Base-by-base conservation (phyloP, 2,797 vertebrate species). In the Rhinichthys osculus region DNA sequence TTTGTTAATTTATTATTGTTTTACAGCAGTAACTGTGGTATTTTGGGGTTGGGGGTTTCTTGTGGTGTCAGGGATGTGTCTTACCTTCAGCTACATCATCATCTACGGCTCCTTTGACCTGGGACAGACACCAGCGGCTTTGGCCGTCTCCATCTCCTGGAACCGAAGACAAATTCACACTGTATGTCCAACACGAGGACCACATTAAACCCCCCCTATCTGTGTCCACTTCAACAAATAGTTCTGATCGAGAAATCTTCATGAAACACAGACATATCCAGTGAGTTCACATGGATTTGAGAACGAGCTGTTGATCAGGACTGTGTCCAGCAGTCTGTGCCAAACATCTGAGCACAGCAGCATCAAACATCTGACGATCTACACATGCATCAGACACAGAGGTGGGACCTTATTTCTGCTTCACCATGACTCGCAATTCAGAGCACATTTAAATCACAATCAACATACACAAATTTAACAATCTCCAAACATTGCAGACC, bases 11-110 rank as follows among this genome's bases (percentile, higher is more conserved):
- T 5, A 11, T 10, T 19, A 21, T 5, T 8, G 30, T 74, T 10
- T 74, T 33, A 35, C 17, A 19, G 27, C 0, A 33, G 47, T 54
- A 13, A 16, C 42, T 47, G 7, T 5, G 16, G 2, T 50, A 0
- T 16, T 57, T 7, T 21, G 72, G 27, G 59, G 13, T 27, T 27
- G n/a, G 27, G 57, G 11, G 7, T 3, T 17, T 30, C 19, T 6
- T 10, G 27, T 33, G 79, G 64, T 21, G 27, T 14, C 62, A 38
- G 33, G n/a, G 13, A 62, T 2, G 35, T 3, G 80, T 83, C 94
- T 95, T 95, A 97, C 96, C 96, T 96, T 97, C 96, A 78, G 96
- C 96, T 93, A 97, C 96, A 91, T 97, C 96, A 78, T 97, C 96
- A 86, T 97, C 96, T 57, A 97, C 95, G 86, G 96, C 96, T 88